Conservation (phyloP, 1,140 invertebrate genomes). For the Eufriesea mexicana region DNA sequence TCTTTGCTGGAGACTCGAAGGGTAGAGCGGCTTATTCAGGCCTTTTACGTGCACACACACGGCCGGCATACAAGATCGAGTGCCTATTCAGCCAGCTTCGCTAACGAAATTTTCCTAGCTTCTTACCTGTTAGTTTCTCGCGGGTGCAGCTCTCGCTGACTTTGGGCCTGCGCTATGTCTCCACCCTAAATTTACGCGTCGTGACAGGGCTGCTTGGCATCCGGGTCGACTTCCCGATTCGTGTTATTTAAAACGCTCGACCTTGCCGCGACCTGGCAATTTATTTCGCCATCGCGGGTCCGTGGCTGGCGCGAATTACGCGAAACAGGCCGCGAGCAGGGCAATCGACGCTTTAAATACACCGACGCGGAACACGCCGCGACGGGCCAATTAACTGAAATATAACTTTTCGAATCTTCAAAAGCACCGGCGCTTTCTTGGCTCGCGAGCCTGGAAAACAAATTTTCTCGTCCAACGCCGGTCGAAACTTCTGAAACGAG, state of each 20-base stretch:
- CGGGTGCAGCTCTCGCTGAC: not conserved
- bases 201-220: not conserved
- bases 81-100: constrained; percentile 21
- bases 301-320: not conserved
- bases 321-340: not conserved
- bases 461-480: not conserved
- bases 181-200: constrained; percentile 10
- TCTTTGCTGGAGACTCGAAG: not conserved
- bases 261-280: no score
- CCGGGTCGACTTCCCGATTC: not conserved
- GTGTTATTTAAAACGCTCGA: no score
- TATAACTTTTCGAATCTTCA: not conserved
- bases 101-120: constrained; percentile 40
- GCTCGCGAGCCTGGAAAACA: not conserved
- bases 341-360: no score
- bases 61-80: constrained; percentile 21
- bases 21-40: constrained; percentile 30
- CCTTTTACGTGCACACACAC: constrained; percentile 17
- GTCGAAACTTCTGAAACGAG: constrained; percentile 3
- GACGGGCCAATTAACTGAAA: not conserved
- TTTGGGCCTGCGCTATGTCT: not conserved
- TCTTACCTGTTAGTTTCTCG: not conserved
- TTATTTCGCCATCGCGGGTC: no score
- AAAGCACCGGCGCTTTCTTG: not conserved
- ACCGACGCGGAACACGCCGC: not conserved